These are phyloP conservation scores for Ciona savignyi DNA, from an alignment of 23 tunicate species.

Conservation along the genomic window DNA sequence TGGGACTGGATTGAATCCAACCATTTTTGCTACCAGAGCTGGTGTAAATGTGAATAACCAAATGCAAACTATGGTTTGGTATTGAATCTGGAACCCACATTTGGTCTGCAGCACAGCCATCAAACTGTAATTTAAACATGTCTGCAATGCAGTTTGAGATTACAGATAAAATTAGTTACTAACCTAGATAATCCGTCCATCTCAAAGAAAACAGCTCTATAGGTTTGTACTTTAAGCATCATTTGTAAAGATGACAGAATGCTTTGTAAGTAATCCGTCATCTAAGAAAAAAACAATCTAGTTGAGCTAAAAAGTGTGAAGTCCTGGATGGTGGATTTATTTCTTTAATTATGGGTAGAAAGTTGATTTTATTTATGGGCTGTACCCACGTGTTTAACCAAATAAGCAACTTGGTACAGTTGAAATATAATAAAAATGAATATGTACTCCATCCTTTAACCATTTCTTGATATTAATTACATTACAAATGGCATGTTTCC, in stretches of 20 bases:
- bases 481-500: no score
- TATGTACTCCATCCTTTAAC: no score
- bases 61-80: constrained; percentile 81
- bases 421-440: no score
- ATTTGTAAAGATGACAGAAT: constrained; percentile 77
- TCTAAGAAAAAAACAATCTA: constrained; percentile 15
- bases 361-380: no score
- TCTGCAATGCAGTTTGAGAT: background rate
- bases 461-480: no score
- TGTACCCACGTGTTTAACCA: no score
- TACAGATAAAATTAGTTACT: no score
- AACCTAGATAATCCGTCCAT: constrained; percentile 67
- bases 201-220: constrained; percentile 67
- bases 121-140: constrained; percentile 22
- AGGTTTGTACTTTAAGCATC: constrained; percentile 66
- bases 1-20: constrained; percentile 64
- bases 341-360: no score
- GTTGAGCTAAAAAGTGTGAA: no score
- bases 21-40: constrained; percentile 45
- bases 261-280: constrained; percentile 80
- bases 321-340: no score
- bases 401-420: no score
- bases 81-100: constrained; percentile 95
- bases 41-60: constrained; percentile 82
- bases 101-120: constrained; percentile 62